phyloP scores from a whole-genome alignment of 2,113 vertebrate species.

The Theristicus caerulescens region DNA sequence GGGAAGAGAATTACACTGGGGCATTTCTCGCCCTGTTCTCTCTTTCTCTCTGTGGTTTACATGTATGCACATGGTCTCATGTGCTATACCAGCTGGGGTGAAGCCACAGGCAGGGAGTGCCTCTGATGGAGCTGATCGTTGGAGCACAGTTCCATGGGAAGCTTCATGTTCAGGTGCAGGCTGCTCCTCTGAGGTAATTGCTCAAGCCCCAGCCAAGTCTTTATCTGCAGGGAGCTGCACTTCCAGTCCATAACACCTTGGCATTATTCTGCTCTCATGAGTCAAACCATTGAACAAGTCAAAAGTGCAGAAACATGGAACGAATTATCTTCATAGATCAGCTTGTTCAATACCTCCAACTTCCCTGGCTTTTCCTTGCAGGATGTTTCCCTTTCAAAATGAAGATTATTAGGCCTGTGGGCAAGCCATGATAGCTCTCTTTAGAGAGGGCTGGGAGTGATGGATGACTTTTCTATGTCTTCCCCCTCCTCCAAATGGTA shows the following conservation, averaged over 20 bases:
- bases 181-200: slow-evolving; percentile 73
- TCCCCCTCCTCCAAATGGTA: not conserved
- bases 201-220: slow-evolving; percentile 66
- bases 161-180: slow-evolving; percentile 72
- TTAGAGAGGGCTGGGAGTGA: not conserved
- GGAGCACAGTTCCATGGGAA: slow-evolving; percentile 47
- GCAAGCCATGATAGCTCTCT: slow-evolving; percentile 8
- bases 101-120: not conserved
- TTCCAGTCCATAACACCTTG: slow-evolving; percentile 70
- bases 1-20: not conserved
- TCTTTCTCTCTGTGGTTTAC: not conserved
- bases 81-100: slow-evolving; percentile 55
- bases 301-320: slow-evolving; percentile 67
- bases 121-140: slow-evolving; percentile 10
- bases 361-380: not conserved
- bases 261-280: slow-evolving; percentile 67
- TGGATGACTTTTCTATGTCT: slow-evolving; percentile 3
- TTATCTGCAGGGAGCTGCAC: slow-evolving; percentile 56
- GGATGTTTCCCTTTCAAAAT: slow-evolving; percentile 38
- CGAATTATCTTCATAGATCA: slow-evolving; percentile 62
- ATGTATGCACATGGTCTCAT: not conserved
- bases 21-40: not conserved
- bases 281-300: slow-evolving; percentile 63
- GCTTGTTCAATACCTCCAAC: slow-evolving; percentile 44
- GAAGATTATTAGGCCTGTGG: slow-evolving; percentile 41